These are phyloP conservation scores for Melanotaenia parkinsoni DNA, from an alignment of 2,797 vertebrate species.

Conservation along the genomic window DNA sequence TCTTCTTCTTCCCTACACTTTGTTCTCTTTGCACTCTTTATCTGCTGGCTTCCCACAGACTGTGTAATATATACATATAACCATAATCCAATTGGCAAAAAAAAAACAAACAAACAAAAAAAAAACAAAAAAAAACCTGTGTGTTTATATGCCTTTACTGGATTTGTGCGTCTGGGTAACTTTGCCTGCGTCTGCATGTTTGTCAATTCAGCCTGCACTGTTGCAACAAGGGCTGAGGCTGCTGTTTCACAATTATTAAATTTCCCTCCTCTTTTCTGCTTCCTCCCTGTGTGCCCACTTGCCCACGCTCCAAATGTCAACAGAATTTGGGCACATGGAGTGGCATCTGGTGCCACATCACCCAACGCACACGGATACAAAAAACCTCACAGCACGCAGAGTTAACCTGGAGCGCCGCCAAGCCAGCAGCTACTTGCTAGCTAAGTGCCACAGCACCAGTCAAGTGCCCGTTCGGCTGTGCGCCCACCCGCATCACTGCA, in stretches of 20 bases:
- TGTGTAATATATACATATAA: slow-evolving; percentile 27
- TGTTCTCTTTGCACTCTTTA: slow-evolving; percentile 31
- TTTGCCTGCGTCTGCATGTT: slow-evolving; percentile 19
- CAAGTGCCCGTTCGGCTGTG: slow-evolving; percentile 81
- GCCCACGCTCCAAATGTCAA: slow-evolving; percentile 93
- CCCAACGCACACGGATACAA: slow-evolving; percentile 88
- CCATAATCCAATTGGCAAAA: slow-evolving; percentile 14
- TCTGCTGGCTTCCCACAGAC: slow-evolving; percentile 25
- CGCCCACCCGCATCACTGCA: slow-evolving; percentile 74
- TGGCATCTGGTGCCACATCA: slow-evolving; percentile 95
- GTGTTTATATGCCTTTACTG: not conserved
- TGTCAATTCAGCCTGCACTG: slow-evolving; percentile 7
- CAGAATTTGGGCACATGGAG: slow-evolving; percentile 96
- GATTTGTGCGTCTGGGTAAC: slow-evolving; percentile 11
- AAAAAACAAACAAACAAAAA: not conserved
- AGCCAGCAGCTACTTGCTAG: slow-evolving; percentile 76
- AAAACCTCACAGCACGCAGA: slow-evolving; percentile 86
- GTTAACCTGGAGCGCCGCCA: slow-evolving; percentile 86
- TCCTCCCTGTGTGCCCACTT: slow-evolving; percentile 72
- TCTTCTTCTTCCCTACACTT: slow-evolving; percentile 28
- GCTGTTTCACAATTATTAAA: slow-evolving; percentile 94
- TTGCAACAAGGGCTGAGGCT: slow-evolving; percentile 87
- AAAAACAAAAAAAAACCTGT: not conserved
- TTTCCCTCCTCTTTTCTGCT: slow-evolving; percentile 87
- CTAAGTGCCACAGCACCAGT: slow-evolving; percentile 82